Evolutionary conservation across 2,888 invertebrate genomes (phyloP).

Genomic region (Drosophila kanekoi): DNA sequence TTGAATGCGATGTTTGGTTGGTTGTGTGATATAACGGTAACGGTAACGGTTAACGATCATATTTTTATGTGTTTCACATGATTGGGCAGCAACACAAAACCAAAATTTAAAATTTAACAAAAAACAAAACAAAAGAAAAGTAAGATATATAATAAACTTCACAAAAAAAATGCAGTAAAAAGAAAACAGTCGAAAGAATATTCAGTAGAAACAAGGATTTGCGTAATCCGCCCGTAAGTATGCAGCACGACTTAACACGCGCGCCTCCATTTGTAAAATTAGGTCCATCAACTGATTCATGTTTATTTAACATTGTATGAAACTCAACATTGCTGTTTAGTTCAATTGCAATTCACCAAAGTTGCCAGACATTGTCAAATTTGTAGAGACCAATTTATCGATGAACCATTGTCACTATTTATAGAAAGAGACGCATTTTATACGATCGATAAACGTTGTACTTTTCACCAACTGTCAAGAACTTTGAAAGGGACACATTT

Average conservation of each 20-base stretch:
- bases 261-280: neutral
- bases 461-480: no score
- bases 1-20: constrained; percentile 37
- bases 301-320: no score
- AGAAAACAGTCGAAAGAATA: constrained; percentile 1
- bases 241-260: neutral
- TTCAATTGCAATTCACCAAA: neutral
- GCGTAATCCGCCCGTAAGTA: constrained; percentile 14
- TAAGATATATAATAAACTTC: constrained; percentile 20
- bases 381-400: neutral
- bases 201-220: neutral
- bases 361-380: neutral
- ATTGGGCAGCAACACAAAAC: constrained; percentile 44
- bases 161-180: constrained; percentile 3
- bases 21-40: constrained; percentile 45
- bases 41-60: constrained; percentile 34
- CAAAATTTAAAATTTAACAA: constrained; percentile 21
- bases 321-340: constrained; percentile 1
- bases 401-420: neutral
- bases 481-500: no score
- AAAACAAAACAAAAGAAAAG: constrained; percentile 33
- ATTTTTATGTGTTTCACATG: constrained; percentile 31
- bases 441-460: no score
- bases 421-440: no score
- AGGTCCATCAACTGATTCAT: neutral